Conservation (phyloP, 2,113 vertebrate species). For the Semnopithecus entellus region DNA sequence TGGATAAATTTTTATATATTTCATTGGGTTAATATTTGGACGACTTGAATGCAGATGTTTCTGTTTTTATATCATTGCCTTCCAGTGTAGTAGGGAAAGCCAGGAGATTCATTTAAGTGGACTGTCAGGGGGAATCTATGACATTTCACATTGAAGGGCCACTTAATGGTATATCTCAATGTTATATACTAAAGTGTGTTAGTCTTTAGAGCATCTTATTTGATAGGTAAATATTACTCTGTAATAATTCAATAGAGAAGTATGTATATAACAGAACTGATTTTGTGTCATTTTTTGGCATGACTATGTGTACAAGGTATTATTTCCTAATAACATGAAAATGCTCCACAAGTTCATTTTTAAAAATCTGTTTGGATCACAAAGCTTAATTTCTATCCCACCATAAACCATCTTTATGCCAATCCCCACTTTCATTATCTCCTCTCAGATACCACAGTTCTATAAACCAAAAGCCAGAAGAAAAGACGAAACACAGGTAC, state of each 20-base stretch:
- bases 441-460: neutral
- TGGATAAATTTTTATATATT: neutral
- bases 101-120: neutral
- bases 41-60: neutral
- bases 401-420: neutral
- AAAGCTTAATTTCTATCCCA: neutral
- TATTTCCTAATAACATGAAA: neutral
- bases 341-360: neutral
- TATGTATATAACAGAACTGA: neutral
- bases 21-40: constrained; percentile 18
- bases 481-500: neutral
- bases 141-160: neutral
- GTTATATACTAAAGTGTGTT: neutral
- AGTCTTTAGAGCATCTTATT: neutral
- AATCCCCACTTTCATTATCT: neutral
- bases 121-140: neutral
- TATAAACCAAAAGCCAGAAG: neutral
- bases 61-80: neutral
- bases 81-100: neutral
- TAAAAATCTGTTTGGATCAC: neutral
- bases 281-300: neutral
- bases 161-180: neutral
- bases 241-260: neutral
- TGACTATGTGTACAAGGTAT: neutral
- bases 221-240: neutral